These are phyloP conservation scores for Nibea albiflora DNA, from an alignment of 2,113 vertebrate species.

Conservation along the genomic window DNA sequence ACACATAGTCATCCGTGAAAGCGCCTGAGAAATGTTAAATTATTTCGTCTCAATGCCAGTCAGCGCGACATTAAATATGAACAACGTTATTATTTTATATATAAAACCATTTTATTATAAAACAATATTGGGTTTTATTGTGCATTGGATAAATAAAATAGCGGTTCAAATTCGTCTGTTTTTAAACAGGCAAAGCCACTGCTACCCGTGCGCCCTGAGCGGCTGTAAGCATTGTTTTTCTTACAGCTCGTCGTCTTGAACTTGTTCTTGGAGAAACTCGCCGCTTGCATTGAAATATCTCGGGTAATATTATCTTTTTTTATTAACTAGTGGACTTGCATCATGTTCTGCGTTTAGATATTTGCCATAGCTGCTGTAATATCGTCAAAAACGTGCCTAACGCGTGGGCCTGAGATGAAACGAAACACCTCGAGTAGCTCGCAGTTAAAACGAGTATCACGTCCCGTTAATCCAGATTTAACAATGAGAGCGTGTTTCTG, in stretches of 20 bases:
- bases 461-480: too few relatives aligned
- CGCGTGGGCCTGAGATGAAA: slow-evolving; percentile 17
- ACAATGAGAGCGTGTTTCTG: background rate
- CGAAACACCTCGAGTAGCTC: background rate
- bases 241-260: background rate
- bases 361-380: background rate
- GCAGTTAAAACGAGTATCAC: background rate
- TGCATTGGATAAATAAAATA: background rate
- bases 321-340: background rate
- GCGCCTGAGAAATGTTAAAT: slow-evolving; percentile 18
- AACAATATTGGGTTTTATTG: background rate
- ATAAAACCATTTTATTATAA: background rate
- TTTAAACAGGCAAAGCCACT: slow-evolving; percentile 40
- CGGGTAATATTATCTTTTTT: background rate
- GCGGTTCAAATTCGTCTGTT: background rate
- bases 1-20: background rate
- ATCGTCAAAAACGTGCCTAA: background rate
- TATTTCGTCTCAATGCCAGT: accelerated
- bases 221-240: background rate
- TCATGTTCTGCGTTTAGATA: background rate
- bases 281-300: background rate
- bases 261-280: background rate
- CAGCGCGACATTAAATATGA: accelerated
- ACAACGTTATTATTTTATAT: background rate
- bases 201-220: background rate